Conservation (phyloP, 2,888 invertebrate genomes). For the Macrostomum cliftonense region DNA sequence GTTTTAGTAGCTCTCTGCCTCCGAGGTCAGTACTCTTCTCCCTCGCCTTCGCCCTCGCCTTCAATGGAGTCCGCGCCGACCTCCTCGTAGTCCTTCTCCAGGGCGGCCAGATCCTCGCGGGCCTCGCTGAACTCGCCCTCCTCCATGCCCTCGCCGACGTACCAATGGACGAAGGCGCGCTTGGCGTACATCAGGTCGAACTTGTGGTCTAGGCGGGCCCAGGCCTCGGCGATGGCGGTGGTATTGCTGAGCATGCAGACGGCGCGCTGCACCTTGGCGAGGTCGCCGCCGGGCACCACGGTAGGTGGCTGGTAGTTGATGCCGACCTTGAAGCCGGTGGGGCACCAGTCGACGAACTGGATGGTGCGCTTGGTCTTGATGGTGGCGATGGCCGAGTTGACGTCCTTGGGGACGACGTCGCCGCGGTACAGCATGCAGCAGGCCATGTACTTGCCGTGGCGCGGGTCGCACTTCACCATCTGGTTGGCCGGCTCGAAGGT, state of each 20-base stretch:
- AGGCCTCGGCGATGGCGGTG: constrained; percentile 39
- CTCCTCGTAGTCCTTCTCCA: constrained; percentile 39
- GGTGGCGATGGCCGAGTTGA: constrained; percentile 41
- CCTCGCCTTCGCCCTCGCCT: too few species aligned
- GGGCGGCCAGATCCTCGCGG: constrained; percentile 53
- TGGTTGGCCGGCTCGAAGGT: constrained; percentile 27
- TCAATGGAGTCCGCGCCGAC: constrained; percentile 25
- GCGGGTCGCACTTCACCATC: constrained; percentile 19
- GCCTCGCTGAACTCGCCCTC: constrained; percentile 70
- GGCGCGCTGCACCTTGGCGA: constrained; percentile 43
- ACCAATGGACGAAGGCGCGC: constrained; percentile 34
- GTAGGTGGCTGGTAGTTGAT: constrained; percentile 41
- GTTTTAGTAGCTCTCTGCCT: too few species aligned
- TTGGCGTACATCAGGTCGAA: constrained; percentile 25
- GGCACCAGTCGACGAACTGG: constrained; percentile 61
- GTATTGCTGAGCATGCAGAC: constrained; percentile 40
- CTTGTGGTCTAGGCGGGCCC: constrained; percentile 31
- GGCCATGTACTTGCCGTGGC: constrained; percentile 17
- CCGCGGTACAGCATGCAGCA: constrained; percentile 17
- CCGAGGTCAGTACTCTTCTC: too few species aligned
- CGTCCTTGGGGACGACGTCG: constrained; percentile 20
- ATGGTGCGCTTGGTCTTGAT: constrained; percentile 73
- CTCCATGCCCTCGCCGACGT: constrained; percentile 41
- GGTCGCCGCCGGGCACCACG: constrained; percentile 50
- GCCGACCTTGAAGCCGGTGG: constrained; percentile 53